Conservation (phyloP, 2,113 vertebrate genomes). For the Oryzias curvinotus region DNA sequence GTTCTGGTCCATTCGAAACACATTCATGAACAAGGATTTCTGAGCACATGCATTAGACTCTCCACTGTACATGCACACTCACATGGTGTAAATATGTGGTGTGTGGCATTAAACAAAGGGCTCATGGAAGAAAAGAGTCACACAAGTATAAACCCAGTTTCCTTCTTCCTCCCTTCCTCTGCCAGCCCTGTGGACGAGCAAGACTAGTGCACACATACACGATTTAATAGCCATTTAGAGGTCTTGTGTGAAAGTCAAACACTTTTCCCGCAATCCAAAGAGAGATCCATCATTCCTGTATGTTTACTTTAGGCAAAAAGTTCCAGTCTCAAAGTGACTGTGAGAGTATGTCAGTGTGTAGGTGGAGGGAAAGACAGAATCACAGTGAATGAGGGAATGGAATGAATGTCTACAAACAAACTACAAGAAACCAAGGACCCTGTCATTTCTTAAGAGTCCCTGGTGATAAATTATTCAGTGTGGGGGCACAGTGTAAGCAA, state of each 20-base stretch:
- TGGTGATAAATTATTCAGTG: constrained; percentile 15
- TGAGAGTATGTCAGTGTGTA: constrained; percentile 29
- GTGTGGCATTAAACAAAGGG: constrained; percentile 5
- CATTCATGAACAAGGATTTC: constrained; percentile 57
- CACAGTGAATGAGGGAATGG: constrained; percentile 32
- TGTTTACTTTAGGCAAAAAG: constrained; percentile 78
- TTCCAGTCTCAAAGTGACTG: constrained; percentile 37
- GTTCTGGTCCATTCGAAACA: constrained; percentile 56
- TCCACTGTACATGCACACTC: constrained; percentile 27
- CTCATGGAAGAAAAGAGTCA: background rate
- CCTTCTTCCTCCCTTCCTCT: constrained; percentile 22
- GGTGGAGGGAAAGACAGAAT: constrained; percentile 42
- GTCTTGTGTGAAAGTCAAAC: constrained; percentile 81
- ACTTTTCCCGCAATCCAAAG: constrained; percentile 75
- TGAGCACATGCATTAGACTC: constrained; percentile 14
- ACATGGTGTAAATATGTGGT: constrained; percentile 6
- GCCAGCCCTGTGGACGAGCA: constrained; percentile 31
- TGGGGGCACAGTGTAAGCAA: background rate
- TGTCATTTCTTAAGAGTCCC: constrained; percentile 7
- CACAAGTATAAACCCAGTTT: constrained; percentile 23
- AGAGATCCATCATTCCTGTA: constrained; percentile 77
- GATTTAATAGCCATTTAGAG: constrained; percentile 77
- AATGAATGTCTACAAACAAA: constrained; percentile 31
- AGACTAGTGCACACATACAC: constrained; percentile 55
- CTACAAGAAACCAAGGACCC: background rate